Percentiles rank a stretch among this genome's conserved stretches.
Conservation (phyloP, 2,797 vertebrate species). For the Eupleurogrammus muticus region DNA sequence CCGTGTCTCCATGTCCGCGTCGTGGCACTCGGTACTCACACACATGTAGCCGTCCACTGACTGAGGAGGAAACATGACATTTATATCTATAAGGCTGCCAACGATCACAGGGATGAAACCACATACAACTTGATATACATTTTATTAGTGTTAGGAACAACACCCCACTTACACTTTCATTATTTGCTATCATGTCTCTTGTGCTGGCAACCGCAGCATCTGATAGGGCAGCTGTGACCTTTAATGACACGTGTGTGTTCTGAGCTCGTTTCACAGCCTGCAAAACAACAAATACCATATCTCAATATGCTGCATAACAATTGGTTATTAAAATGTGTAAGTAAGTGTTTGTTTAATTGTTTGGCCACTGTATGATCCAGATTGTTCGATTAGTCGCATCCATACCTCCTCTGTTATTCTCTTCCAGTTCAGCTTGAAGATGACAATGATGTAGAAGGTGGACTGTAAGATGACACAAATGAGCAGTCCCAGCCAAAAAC, state of each 20-base stretch:
- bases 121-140: neutral
- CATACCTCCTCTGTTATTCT: constrained; percentile 67
- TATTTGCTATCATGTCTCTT: constrained; percentile 19
- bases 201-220: constrained; percentile 1
- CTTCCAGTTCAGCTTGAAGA: constrained; percentile 77
- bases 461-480: constrained; percentile 85
- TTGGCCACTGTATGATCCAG: too few species aligned
- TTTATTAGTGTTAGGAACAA: neutral
- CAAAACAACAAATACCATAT: constrained; percentile 24
- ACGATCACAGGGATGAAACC: too few species aligned
- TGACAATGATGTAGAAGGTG: constrained; percentile 84
- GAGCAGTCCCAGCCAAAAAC: constrained; percentile 91
- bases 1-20: constrained; percentile 7
- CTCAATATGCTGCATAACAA: neutral
- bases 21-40: constrained; percentile 41
- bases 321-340: neutral
- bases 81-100: neutral
- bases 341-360: neutral
- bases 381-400: neutral
- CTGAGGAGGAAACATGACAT: constrained; percentile 42
- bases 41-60: constrained; percentile 55
- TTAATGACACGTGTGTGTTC: constrained; percentile 30
- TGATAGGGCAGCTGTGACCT: constrained; percentile 12
- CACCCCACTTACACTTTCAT: constrained; percentile 29
- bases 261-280: constrained; percentile 70